phyloP scores from a whole-genome alignment of 2,113 vertebrate genomes.

The Perognathus longimembris region DNA sequence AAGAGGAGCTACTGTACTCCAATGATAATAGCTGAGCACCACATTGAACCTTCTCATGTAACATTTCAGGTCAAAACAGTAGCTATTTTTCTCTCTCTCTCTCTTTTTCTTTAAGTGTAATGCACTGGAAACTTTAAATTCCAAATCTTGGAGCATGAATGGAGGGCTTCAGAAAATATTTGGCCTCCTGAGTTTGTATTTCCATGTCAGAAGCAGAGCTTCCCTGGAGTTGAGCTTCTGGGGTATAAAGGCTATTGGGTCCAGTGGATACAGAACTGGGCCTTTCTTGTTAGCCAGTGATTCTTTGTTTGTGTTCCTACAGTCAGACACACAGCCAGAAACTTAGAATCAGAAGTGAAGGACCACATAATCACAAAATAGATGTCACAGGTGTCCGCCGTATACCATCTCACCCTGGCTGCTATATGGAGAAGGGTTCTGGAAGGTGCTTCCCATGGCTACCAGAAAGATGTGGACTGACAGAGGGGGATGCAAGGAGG shows the following conservation, averaged over 20 bases:
- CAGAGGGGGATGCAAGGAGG: not conserved
- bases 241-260: not conserved
- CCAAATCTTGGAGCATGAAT: not conserved
- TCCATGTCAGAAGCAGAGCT: not conserved
- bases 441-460: not conserved
- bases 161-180: not conserved
- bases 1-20: not conserved
- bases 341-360: not conserved
- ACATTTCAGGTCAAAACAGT: not conserved
- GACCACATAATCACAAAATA: not conserved
- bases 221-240: not conserved
- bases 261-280: not conserved
- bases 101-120: not conserved
- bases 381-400: not conserved
- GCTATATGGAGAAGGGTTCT: not conserved
- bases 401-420: too few species aligned
- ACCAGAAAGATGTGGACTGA: not conserved
- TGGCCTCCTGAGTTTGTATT: not conserved
- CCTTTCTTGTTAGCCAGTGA: not conserved
- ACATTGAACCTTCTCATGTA: not conserved
- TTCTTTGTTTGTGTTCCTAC: not conserved
- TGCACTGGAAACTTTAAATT: constrained; percentile 19
- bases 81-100: too few species aligned
- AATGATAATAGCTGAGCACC: not conserved
- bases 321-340: not conserved